Conservation (phyloP, 2,113 vertebrate genomes). For the Clarias magur region DNA sequence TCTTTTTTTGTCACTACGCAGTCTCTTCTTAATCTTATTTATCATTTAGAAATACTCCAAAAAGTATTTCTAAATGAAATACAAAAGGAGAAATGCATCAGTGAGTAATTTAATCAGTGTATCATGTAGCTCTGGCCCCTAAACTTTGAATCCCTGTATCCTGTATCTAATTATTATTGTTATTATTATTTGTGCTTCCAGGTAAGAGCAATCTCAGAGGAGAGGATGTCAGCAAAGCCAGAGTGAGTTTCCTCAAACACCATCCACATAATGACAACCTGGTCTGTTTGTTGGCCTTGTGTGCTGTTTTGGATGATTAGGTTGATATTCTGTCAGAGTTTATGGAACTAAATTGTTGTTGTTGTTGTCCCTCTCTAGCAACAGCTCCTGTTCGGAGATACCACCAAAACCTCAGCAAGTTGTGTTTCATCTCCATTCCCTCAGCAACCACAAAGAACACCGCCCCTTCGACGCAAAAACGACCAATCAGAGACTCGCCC, state of each 20-base stretch:
- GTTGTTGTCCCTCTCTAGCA: constrained; percentile 48
- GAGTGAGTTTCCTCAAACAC: constrained; percentile 62
- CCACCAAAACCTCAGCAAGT: constrained; percentile 32
- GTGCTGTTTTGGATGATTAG: background rate
- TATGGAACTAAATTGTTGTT: background rate
- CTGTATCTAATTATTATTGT: background rate
- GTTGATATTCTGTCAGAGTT: background rate
- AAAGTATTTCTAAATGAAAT: too few species aligned
- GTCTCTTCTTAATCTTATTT: background rate
- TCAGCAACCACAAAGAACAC: constrained; percentile 61
- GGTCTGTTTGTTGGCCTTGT: background rate
- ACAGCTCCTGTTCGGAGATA: constrained; percentile 70
- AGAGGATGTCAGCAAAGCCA: constrained; percentile 57
- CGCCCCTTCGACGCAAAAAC: constrained; percentile 54
- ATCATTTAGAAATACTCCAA: background rate
- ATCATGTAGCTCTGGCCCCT: background rate
- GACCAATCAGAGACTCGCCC: constrained; percentile 63
- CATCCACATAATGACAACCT: background rate
- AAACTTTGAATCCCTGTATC: background rate
- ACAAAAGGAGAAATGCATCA: background rate
- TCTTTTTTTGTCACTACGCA: constrained; percentile 13
- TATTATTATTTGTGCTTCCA: constrained; percentile 44
- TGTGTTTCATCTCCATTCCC: constrained; percentile 53
- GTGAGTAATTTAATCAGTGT: background rate
- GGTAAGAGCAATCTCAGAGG: constrained; percentile 56